Conservation (phyloP, 37 sponge, comb jelly and placozoan species). For the Lycopodina hypogea region DNA sequence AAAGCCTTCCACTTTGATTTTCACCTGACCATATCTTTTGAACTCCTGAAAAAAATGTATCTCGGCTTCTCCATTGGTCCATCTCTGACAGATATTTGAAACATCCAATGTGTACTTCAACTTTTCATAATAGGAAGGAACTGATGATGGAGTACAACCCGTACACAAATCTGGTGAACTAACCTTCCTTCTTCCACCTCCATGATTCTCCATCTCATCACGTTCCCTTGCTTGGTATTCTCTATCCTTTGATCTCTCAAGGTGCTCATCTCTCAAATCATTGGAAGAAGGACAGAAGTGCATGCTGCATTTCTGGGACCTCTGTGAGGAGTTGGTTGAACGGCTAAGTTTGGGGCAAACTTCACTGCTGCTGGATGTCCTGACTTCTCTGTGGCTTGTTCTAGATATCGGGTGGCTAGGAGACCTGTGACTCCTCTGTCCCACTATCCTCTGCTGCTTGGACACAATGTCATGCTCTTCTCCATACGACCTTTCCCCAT, state of each 20-base stretch:
- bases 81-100: slow-evolving; percentile 47
- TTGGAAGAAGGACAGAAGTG: neutral
- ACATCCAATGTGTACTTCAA: slow-evolving; percentile 72
- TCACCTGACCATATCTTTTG: slow-evolving; percentile 69
- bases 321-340: neutral
- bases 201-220: neutral
- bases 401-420: slow-evolving; percentile 9
- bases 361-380: neutral
- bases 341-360: neutral
- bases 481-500: neutral
- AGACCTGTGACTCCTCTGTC: slow-evolving; percentile 27
- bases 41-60: slow-evolving; percentile 53
- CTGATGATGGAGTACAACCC: neutral
- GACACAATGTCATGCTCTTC: neutral
- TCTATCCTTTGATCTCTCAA: neutral
- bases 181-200: too few species aligned
- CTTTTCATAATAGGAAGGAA: slow-evolving; percentile 8
- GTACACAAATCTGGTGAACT: neutral
- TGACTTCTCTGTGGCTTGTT: slow-evolving; percentile 15
- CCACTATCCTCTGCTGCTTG: slow-evolving; percentile 48
- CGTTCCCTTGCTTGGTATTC: neutral
- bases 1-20: slow-evolving; percentile 67
- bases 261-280: neutral
- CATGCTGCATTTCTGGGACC: slow-evolving; percentile 1
- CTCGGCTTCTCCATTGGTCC: slow-evolving; percentile 45